Base-by-base conservation (phyloP, 2,113 vertebrate genomes). In the Maccullochella peelii region DNA sequence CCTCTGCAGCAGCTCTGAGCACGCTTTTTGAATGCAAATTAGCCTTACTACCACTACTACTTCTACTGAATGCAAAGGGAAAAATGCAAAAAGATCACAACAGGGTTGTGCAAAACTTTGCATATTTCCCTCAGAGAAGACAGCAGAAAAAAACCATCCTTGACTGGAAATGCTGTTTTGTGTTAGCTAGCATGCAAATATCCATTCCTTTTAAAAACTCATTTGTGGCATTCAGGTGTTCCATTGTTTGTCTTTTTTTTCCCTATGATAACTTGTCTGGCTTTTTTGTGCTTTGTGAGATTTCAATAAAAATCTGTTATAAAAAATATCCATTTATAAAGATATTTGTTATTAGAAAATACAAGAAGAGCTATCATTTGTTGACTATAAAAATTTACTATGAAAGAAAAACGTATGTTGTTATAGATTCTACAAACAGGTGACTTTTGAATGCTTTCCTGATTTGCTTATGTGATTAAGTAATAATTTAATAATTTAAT, bases 71-170 rank as follows among this genome's bases (percentile, higher is more conserved):
- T 61, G 47, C 18, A 40, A 23, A 52, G 3, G 40, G 55, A 62
- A 70, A 70, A 75, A 82, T 54, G 38, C 49, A 66, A 38, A 59
- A 67, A 54, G 40, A 36, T 30, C 6, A 5, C 38, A 73, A 10
- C 52, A 27, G 1, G 1, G 9, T 18, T 8, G 6, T 27, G 18
- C 12, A 42, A 80, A 63, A 27, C 40, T 8, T 3, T 23, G 10
- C 10, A 1, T 63, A 15, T 62, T 50, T 33, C 25, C 10, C 7
- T 38, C 15, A 14, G 59, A 61, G 18, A 21, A 36, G 30, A 54
- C 27, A 42, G 23, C 21, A 40, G 52, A 18, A 42, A 33, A 25
- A 55, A 52, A 7, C 6, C 15, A 20, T 33, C 40, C 8, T 57
- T 25, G 54, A n/a, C 23, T 55, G 54, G 54, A 57, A 57, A 57